Evolutionary conservation across 2,888 invertebrate species (phyloP).

Genomic region (Tipula vernalis): DNA sequence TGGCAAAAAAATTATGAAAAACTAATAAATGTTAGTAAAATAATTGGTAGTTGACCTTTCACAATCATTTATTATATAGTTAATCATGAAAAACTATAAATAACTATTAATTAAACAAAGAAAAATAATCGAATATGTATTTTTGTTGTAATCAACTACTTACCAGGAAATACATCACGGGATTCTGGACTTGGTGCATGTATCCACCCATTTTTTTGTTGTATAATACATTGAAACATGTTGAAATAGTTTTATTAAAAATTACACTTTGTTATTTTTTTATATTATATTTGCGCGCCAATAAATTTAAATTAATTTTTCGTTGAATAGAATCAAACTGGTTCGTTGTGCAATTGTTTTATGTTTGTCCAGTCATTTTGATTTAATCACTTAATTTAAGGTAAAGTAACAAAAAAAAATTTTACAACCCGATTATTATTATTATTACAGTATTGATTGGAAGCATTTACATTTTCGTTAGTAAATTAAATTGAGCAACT

Average conservation of each 20-base stretch:
- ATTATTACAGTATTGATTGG: neutral
- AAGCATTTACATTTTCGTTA: neutral
- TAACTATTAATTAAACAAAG: neutral
- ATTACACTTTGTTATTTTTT: neutral
- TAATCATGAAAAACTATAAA: neutral
- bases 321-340: neutral
- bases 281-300: neutral
- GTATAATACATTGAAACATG: conserved; percentile 77
- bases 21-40: neutral
- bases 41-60: neutral
- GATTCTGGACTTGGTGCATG: conserved; percentile 56
- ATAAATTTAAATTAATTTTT: neutral
- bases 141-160: conserved; percentile 12
- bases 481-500: neutral
- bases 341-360: neutral
- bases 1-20: neutral
- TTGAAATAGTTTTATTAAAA: conserved; percentile 16
- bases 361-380: neutral
- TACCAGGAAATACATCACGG: conserved; percentile 64
- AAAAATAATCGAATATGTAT: neutral
- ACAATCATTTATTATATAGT: neutral
- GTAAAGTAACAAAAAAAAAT: neutral
- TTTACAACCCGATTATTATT: neutral
- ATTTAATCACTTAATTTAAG: neutral
- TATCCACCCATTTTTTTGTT: conserved; percentile 65